Evolutionary conservation across 2,888 invertebrate genomes (phyloP).

Genomic region (Drosophila recens): DNA sequence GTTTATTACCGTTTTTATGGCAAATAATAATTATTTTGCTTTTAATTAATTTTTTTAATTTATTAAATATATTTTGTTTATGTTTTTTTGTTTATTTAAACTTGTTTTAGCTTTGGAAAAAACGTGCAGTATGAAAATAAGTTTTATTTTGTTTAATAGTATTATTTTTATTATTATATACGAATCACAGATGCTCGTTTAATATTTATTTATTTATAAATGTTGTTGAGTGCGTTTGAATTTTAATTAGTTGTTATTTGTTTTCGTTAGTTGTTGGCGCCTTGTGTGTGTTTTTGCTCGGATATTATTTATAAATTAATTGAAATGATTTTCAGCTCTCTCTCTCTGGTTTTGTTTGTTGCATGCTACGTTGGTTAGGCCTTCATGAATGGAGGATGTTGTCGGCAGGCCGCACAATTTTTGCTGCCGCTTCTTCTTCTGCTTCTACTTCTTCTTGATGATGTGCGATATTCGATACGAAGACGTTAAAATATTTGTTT

Average conservation of each 20-base stretch:
- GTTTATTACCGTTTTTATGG: conserved; percentile 23
- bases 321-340: conserved; percentile 34
- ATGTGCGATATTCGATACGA: conserved; percentile 13
- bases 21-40: conserved; percentile 34
- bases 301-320: conserved; percentile 37
- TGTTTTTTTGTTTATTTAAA: conserved; percentile 33
- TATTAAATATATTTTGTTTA: conserved; percentile 48
- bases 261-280: conserved; percentile 13
- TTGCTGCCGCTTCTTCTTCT: conserved; percentile 8
- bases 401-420: conserved; percentile 82
- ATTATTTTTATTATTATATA: conserved; percentile 46
- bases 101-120: conserved; percentile 56
- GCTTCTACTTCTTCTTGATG: neutral
- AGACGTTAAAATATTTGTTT: neutral
- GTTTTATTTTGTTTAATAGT: conserved; percentile 44
- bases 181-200: conserved; percentile 82
- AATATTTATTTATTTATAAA: conserved; percentile 37
- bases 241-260: conserved; percentile 12
- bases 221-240: conserved; percentile 13
- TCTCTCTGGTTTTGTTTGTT: conserved; percentile 17
- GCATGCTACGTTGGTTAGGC: conserved; percentile 79
- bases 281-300: conserved; percentile 20
- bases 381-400: conserved; percentile 85
- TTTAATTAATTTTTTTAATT: conserved; percentile 38
- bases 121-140: conserved; percentile 83